These are phyloP conservation scores for Choristoneura rosaceana DNA, from an alignment of 2,888 invertebrate species.

Conservation along the genomic window DNA sequence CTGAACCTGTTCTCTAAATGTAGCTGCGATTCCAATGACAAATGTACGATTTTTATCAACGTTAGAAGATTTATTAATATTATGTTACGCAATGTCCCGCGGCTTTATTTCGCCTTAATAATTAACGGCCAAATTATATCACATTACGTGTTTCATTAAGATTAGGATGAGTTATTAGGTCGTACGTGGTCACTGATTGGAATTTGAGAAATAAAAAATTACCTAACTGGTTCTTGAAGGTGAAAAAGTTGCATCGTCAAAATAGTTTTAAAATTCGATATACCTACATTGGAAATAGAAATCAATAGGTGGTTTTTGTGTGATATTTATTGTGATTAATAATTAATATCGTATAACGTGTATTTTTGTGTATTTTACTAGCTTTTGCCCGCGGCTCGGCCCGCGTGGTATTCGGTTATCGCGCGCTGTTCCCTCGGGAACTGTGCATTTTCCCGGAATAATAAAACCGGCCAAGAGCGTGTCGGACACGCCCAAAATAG, in stretches of 20 bases:
- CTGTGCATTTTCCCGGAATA: too few relatives aligned
- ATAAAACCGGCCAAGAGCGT: too few relatives aligned
- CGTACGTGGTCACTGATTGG: neutral
- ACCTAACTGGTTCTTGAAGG: too few relatives aligned
- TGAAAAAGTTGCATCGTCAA: neutral
- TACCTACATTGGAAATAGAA: too few relatives aligned
- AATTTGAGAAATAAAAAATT: too few relatives aligned
- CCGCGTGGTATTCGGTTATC: too few relatives aligned
- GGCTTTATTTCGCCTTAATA: neutral
- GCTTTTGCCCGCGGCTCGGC: too few relatives aligned
- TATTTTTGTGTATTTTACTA: too few relatives aligned
- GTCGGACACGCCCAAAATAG: too few relatives aligned
- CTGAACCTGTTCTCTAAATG: slow-evolving; percentile 38
- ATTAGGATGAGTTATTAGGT: slow-evolving; percentile 1
- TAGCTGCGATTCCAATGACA: slow-evolving; percentile 27
- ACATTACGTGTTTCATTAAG: slow-evolving; percentile 5
- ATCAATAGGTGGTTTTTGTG: too few relatives aligned
- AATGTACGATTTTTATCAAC: slow-evolving; percentile 37
- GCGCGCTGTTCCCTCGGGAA: too few relatives aligned
- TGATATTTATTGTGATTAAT: too few relatives aligned
- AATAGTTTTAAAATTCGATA: neutral
- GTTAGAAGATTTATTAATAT: slow-evolving; percentile 25
- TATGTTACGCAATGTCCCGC: slow-evolving; percentile 28
- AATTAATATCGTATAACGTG: neutral
- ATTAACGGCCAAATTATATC: slow-evolving; percentile 1